These are phyloP conservation scores for Xylota sylvarum DNA, from an alignment of 2,888 invertebrate genomes.

Conservation along the genomic window DNA sequence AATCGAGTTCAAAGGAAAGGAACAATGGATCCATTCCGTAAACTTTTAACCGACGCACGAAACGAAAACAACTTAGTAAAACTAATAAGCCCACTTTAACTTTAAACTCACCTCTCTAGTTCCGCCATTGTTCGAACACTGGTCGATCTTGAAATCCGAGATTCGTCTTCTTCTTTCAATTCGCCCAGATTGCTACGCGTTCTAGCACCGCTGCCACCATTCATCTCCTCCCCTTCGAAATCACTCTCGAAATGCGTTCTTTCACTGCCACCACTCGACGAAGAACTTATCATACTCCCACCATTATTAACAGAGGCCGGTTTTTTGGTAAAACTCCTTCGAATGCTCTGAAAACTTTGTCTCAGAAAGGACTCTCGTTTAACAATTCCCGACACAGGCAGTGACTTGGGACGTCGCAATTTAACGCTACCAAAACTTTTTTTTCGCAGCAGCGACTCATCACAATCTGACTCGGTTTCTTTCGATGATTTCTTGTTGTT, in stretches of 20 bases:
- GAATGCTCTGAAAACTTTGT: slow-evolving; percentile 82
- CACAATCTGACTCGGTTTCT: slow-evolving; percentile 50
- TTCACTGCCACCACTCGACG: slow-evolving; percentile 73
- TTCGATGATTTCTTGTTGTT: slow-evolving; percentile 33
- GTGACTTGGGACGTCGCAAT: slow-evolving; percentile 49
- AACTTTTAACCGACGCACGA: too few relatives aligned
- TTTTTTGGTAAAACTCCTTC: slow-evolving; percentile 81
- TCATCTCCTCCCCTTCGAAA: slow-evolving; percentile 61
- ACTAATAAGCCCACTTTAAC: neutral
- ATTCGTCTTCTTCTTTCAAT: slow-evolving; percentile 70
- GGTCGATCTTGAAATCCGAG: slow-evolving; percentile 39
- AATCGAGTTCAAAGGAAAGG: too few relatives aligned
- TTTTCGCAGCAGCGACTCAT: slow-evolving; percentile 56
- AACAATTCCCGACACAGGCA: slow-evolving; percentile 63
- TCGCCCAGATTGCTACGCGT: slow-evolving; percentile 59
- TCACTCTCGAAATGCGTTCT: slow-evolving; percentile 60
- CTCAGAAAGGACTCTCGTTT: slow-evolving; percentile 82
- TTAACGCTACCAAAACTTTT: slow-evolving; percentile 31
- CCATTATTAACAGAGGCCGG: slow-evolving; percentile 55
- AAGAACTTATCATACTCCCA: slow-evolving; percentile 60
- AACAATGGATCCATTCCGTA: too few relatives aligned
- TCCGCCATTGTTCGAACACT: slow-evolving; percentile 39
- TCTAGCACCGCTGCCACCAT: slow-evolving; percentile 32
- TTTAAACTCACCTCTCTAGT: slow-evolving; percentile 55
- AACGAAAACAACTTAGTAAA: neutral